Base-by-base conservation (phyloP, 2,888 invertebrate species). In the Drosophila birchii region DNA sequence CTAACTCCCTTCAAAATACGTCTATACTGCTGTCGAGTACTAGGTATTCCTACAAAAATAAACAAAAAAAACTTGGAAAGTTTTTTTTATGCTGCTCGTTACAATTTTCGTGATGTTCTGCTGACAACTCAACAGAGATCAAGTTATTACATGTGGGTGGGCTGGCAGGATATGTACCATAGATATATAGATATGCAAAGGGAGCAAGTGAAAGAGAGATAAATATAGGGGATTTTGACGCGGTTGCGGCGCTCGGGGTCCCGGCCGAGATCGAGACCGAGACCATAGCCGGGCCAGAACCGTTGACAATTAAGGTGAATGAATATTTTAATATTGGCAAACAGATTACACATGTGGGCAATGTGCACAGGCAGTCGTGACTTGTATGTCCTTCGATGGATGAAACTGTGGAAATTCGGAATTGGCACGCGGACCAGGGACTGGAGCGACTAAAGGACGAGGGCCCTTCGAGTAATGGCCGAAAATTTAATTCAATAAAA, bases 241-340 rank as follows among this genome's bases (percentile, higher is more conserved):
- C 70, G 80, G 79, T 78, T 75, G 63, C 64, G 64, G 66, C 72
- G 76, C 73, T 77, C 78, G 67, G 73, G 57, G 68, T 18, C 49
- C 78, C 38, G 74, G 59, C 44, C 64, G 45, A 64, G 61, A 55
- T 67, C 63, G 61, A 51, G 68, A 45, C 53, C 20, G 26, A 57
- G 58, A 55, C 57, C 57, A 34, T 60, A 14, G 59, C 32, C 47
- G 29, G 29, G 34, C 43, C 72, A 9, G 63, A 76, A 66, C 88
- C 86, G 84, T 88, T 86, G 86, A 86, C 86, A 86, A 86, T 86
- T 88, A 86, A 88, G 86, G 86, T 81, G 86, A 81, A 86, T 86
- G 88, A 86, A 86, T 86, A 86, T 86, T 86, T 86, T 86, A 86
- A 86, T 86, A 88, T 86, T 86, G 88, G 84, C 88, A 86, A 86